phyloP scores from a whole-genome alignment of 2,113 vertebrate species.

The Rattus rattus region DNA sequence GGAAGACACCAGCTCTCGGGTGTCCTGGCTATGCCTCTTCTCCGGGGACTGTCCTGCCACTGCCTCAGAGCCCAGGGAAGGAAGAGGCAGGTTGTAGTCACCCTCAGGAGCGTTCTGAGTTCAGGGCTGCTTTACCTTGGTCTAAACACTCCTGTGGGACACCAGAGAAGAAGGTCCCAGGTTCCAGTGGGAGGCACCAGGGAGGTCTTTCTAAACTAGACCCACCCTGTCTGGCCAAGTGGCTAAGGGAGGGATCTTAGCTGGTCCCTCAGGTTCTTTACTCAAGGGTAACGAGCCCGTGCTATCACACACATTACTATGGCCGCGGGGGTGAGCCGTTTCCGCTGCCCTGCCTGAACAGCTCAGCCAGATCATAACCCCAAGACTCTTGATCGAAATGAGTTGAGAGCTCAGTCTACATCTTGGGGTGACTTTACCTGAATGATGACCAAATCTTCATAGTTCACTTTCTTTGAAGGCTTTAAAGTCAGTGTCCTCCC shows the following conservation, averaged over 20 bases:
- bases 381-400: neutral
- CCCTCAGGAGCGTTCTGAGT: neutral
- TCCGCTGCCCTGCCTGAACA: rapidly evolving
- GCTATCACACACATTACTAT: no score
- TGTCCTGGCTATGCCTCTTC: neutral
- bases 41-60: neutral
- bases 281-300: neutral
- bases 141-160: neutral
- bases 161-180: neutral
- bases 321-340: no score
- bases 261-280: neutral
- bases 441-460: neutral
- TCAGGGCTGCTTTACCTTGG: no score
- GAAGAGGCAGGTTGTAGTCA: neutral
- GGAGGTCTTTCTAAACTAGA: neutral
- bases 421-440: neutral
- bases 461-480: neutral
- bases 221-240: neutral
- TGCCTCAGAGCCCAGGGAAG: neutral
- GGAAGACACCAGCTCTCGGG: rapidly evolving
- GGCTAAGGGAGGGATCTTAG: neutral
- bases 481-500: slow-evolving; percentile 33
- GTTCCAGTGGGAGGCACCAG: neutral
- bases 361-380: neutral
- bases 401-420: neutral